Evolutionary conservation across 2,797 vertebrate genomes (phyloP), one percentile per base, ranked within the genome.

Genomic region (Microchirus variegatus): DNA sequence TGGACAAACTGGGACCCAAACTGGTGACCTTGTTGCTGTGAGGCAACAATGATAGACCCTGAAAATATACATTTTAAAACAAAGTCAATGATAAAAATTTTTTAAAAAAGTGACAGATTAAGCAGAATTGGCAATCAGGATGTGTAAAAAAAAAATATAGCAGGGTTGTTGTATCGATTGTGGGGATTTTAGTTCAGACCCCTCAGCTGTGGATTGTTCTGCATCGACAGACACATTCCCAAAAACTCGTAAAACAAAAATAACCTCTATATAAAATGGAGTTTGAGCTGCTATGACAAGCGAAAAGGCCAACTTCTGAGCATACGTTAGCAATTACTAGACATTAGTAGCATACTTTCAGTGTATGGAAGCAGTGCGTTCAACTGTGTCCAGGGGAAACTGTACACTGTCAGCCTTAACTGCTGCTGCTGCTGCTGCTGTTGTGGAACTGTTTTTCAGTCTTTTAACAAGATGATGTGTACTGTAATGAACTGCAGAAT

Each of bases 251-350:
- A 2, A 67, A 69, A 43, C 31, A 44, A 70, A 70, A 67, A 63
- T 40, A 43, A 37, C 47, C 36, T 51, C 42, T 53, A 52, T 31
- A 13, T 22, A 59, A 67, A 69, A 52, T 22, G 16, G 9, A 51
- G 31, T 56, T 44, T 36, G n/a, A 63, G 53, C 63, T 14, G 35
- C 50, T 45, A 37, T 37, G 59, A 44, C 7, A 49, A 52, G 44
- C 54, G 59, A 45, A 64, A 58, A 61, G 31, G 22, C 40, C 38
- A 5, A 37, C 51, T 67, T 19, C 45, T 59, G 8, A 35, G 49
- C 68, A 82, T 36, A 56, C 55, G 74, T 45, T 42, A 47, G 47
- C 59, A 77, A 73, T 73, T 78, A 67, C 37, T 46, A 57, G 60
- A 61, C 66, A 73, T 77, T 59, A 75, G 53, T 42, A 53, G 58